These are phyloP conservation scores for Eleutherodactylus coqui DNA, from an alignment of 2,797 vertebrate species.

Conservation along the genomic window DNA sequence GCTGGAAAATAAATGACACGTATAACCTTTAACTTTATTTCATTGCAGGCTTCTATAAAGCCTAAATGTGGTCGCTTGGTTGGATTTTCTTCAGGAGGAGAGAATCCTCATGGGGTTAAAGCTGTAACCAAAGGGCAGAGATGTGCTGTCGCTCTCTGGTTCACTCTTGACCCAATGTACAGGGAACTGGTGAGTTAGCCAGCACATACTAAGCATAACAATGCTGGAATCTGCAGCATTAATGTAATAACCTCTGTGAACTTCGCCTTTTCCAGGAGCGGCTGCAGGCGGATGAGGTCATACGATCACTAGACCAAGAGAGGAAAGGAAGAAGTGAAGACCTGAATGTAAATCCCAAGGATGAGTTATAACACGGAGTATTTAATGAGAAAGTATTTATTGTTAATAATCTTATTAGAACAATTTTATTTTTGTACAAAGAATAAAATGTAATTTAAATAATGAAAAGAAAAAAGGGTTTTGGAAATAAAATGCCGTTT, in stretches of 20 bases:
- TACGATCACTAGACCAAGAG: constrained; percentile 83
- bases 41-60: constrained; percentile 88
- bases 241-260: neutral
- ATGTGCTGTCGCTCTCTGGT: constrained; percentile 95
- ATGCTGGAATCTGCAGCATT: neutral
- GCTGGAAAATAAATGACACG: neutral
- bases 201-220: neutral
- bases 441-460: constrained; percentile 75
- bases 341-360: constrained; percentile 90
- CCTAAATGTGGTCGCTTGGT: constrained; percentile 94
- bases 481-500: constrained; percentile 66
- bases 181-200: constrained; percentile 88
- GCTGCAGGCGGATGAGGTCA: constrained; percentile 93
- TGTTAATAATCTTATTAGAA: constrained; percentile 86
- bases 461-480: constrained; percentile 62
- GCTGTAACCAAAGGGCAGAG: constrained; percentile 94
- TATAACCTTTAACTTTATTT: constrained; percentile 4
- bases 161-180: constrained; percentile 94
- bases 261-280: constrained; percentile 81
- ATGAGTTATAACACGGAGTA: constrained; percentile 85
- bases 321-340: constrained; percentile 75
- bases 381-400: constrained; percentile 87
- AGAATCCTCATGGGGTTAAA: constrained; percentile 96
- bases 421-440: constrained; percentile 95
- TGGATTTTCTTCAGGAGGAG: constrained; percentile 94